Evolutionary conservation across 2,888 invertebrate genomes (phyloP), one percentile per base, ranked within the genome.

Genomic region (Deladenus siricidicola): DNA sequence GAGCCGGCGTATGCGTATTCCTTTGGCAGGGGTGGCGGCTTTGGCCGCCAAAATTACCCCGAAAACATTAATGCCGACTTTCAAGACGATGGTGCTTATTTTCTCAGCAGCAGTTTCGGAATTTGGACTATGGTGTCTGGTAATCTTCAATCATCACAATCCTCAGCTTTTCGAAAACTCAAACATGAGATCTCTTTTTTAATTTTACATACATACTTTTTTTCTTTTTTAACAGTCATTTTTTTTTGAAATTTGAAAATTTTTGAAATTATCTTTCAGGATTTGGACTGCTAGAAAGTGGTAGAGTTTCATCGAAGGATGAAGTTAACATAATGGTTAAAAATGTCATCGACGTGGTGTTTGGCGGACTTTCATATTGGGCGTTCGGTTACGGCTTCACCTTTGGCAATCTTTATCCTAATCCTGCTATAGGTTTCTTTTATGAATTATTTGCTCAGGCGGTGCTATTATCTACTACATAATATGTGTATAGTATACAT

Each of bases 341-440:
- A 80, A 92, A 92, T 76, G 88, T 89, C 0, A 66, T 75, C 21
- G 92, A 93, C 74, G 90, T 93, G 54, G 88, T 90, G 0, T 84
- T 93, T 23, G 92, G 92, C 2, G 92, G 90, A 62, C 80, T 90
- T 17, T 90, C 90, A 0, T 93, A 92, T 81, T 94, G 93, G 93
- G 85, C 89, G 39, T 90, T 92, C 78, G 93, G 93, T 0, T 93
- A 88, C 80, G 91, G 89, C 0, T 84, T 92, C 81, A 89, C 90
- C 3, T 92, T 89, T 76, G 92, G 90, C 24, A 68, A 66, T 39
- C 62, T 63, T 23, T 72, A 64, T 51, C 62, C 66, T n/a, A 76
- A 76, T 56, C 63, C 70, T 0, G 67, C 70, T 61, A 65, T 75
- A n/a, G 76, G 60, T 60, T 19, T 39, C 26, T 56, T 56, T 23